These are phyloP conservation scores for Lepidurus apus DNA, from an alignment of 1,140 invertebrate genomes.

Conservation along the genomic window DNA sequence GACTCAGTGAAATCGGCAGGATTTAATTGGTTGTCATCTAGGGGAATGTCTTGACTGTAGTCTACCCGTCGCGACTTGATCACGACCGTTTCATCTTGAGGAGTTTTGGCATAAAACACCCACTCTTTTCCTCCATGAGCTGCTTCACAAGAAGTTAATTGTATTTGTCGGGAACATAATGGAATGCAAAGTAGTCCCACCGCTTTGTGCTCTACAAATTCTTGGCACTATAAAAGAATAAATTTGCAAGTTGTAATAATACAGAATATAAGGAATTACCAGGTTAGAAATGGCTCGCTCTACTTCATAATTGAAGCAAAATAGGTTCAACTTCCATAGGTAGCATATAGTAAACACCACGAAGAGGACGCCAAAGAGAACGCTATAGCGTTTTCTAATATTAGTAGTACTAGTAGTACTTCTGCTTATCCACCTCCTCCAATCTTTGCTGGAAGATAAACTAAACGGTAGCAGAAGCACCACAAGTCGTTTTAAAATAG, in stretches of 20 bases:
- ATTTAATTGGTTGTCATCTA: background rate
- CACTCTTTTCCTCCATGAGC: constrained; percentile 1
- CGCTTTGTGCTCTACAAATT: background rate
- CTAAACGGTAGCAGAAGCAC: background rate
- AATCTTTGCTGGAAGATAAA: background rate
- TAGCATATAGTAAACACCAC: background rate
- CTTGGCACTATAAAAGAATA: background rate
- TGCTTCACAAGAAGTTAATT: background rate
- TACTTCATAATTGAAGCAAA: constrained; percentile 1
- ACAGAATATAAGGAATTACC: background rate
- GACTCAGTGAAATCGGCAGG: background rate
- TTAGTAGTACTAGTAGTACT: background rate
- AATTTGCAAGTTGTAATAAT: background rate
- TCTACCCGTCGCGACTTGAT: background rate
- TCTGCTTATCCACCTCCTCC: background rate
- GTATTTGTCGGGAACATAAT: background rate
- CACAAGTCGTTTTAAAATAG: background rate
- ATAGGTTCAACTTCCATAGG: background rate
- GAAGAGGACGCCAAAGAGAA: background rate
- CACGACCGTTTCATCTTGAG: background rate
- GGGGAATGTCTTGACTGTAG: background rate
- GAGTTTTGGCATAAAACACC: background rate
- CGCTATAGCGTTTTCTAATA: background rate
- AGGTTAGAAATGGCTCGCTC: background rate
- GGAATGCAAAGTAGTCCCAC: background rate